Evolutionary conservation across 2,797 vertebrate species (phyloP), one percentile per base, ranked within the genome.

Genomic region (Acipenser transmontanus): DNA sequence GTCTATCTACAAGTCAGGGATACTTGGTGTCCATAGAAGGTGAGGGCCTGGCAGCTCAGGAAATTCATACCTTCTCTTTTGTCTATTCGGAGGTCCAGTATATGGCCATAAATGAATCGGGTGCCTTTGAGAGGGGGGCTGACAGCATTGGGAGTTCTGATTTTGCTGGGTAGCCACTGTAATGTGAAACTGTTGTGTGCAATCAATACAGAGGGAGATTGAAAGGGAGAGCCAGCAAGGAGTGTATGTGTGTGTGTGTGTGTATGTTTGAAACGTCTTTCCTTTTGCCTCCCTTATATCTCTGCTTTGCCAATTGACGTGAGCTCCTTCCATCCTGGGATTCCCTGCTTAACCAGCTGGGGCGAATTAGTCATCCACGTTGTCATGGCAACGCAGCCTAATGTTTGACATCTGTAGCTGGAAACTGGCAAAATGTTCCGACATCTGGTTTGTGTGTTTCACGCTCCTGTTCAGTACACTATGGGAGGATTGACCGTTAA

Each of bases 311-410:
- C 67, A 74, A 51, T 72, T 59, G 51, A 72, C 68, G 66, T n/a
- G 60, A 65, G 59, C 60, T 68, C 73, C 59, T 64, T 74, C 74
- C 74, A 66, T 74, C 69, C 64, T 51, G 71, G 69, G 76, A 73
- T 82, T 84, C 78, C 80, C 77, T 69, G 68, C 56, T 14, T 7
- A 67, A 71, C 62, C 83, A 81, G 82, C 74, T 92, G 89, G 86
- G 86, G 87, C 73, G 66, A 71, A 84, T 92, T 89, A 90, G 76
- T 76, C 66, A 75, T 74, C 68, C 69, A 54, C 59, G 79, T 93
- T 63, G 57, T 85, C 75, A 72, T 70, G 86, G 88, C 79, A 81
- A 90, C 83, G 6, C 65, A n/a, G 50, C 62, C 7, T 71, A 70
- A 72, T 78, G 76, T 83, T 86, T 83, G 79, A 82, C 82, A 79